Evolutionary conservation across 2,113 vertebrate species (phyloP), one percentile per base, ranked within the genome.

Genomic region (Salvator merianae): DNA sequence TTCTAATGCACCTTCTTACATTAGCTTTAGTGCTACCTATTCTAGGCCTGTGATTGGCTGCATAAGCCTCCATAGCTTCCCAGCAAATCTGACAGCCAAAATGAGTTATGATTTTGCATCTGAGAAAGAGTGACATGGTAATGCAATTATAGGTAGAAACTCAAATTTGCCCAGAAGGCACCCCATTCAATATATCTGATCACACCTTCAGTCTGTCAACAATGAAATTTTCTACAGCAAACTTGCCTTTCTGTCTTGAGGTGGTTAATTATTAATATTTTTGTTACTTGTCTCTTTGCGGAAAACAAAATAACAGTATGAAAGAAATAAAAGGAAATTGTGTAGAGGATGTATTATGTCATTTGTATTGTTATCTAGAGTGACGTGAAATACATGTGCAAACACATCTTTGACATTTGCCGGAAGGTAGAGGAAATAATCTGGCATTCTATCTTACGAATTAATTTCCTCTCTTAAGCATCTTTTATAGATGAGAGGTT

Each of bases 381-480:
- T 83, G 86, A 90, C 83, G 88, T 0, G 68, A 65, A 88, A 86
- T 53, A 91, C 84, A 89, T 86, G 83, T 81, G 82, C 85, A 90
- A 90, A 90, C 65, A 28, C 34, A 90, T 93, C 87, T 83, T 75
- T 90, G 73, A 93, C 80, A 90, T 91, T 88, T 93, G 82, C 91
- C 91, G 94, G 89, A 90, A 93, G 88, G 87, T 28, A 0, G 0
- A 80, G 70, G 69, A 93, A 84, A 40, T 40, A 1, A 36, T 82
- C 77, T 38, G 79, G 73, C 91, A 80, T 89, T 93, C 68, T 83
- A 87, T 72, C 32, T 92, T 91, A 68, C 78, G 72, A 80, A 53
- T 86, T 86, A 87, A 89, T 68, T 86, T 90, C 79, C 81, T 69
- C 77, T 24, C 75, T 88, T 71, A 53, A 16, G 1, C 22, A 84